phyloP scores from a whole-genome alignment of 2,888 invertebrate species.

The Nephrotoma appendiculata region DNA sequence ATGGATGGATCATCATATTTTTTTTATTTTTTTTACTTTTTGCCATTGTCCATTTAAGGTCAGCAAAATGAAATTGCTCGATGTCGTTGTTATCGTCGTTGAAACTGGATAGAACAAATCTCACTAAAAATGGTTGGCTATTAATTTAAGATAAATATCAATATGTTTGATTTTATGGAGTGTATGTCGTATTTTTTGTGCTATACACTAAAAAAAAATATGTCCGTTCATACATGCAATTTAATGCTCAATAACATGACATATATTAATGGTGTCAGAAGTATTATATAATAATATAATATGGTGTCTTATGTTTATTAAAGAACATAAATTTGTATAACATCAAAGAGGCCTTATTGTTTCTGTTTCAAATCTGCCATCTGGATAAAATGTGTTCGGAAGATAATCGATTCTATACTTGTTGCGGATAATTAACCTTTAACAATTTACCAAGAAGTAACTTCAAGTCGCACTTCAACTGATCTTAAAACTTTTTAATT shows the following conservation, averaged over 20 bases:
- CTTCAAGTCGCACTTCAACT: no score
- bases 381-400: no score
- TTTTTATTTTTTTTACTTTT: not conserved
- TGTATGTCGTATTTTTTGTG: not conserved
- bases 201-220: not conserved
- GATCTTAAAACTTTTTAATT: no score
- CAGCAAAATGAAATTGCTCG: not conserved
- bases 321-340: no score
- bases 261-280: not conserved
- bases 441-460: no score
- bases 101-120: not conserved
- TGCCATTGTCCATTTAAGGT: not conserved
- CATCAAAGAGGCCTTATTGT: no score
- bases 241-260: not conserved
- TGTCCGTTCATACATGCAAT: not conserved
- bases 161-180: not conserved
- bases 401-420: no score
- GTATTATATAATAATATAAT: not conserved
- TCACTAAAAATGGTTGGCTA: not conserved
- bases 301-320: not conserved
- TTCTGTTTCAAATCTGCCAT: no score
- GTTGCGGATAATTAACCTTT: no score
- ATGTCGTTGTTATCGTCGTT: not conserved
- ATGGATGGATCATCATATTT: not conserved
- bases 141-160: not conserved